These are phyloP conservation scores for Odontothrips loti DNA, from an alignment of 2,888 invertebrate genomes.

Conservation along the genomic window DNA sequence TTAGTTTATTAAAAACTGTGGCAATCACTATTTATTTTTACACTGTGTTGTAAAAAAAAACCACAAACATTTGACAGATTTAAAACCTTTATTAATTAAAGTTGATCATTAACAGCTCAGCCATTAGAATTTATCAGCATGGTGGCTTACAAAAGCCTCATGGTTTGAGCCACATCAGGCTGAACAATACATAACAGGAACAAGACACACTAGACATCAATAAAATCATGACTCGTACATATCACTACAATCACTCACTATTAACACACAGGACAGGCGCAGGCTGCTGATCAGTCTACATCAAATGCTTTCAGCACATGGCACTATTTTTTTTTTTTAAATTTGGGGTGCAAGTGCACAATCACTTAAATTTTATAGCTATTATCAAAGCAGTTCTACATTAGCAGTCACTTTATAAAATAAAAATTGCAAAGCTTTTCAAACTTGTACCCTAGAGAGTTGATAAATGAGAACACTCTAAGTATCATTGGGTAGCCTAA, in stretches of 20 bases:
- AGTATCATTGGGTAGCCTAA: too few relatives aligned
- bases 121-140: not conserved
- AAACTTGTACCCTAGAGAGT: too few relatives aligned
- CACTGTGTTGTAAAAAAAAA: not conserved
- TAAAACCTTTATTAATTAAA: not conserved
- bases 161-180: conserved; percentile 9
- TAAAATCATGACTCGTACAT: conserved; percentile 12
- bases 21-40: not conserved
- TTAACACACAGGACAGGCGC: not conserved
- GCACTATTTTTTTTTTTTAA: not conserved
- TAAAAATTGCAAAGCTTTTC: too few relatives aligned
- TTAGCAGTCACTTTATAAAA: too few relatives aligned
- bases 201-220: conserved; percentile 8
- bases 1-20: not conserved
- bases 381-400: too few relatives aligned
- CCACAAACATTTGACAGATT: not conserved
- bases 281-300: not conserved
- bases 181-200: not conserved
- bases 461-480: too few relatives aligned
- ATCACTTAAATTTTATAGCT: not conserved
- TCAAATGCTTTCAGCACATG: not conserved
- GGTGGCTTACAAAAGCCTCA: not conserved
- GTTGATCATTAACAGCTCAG: not conserved
- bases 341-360: not conserved
- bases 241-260: conserved; percentile 5